Conservation (phyloP, 2,888 invertebrate species). For the Pseudoips prasinana region DNA sequence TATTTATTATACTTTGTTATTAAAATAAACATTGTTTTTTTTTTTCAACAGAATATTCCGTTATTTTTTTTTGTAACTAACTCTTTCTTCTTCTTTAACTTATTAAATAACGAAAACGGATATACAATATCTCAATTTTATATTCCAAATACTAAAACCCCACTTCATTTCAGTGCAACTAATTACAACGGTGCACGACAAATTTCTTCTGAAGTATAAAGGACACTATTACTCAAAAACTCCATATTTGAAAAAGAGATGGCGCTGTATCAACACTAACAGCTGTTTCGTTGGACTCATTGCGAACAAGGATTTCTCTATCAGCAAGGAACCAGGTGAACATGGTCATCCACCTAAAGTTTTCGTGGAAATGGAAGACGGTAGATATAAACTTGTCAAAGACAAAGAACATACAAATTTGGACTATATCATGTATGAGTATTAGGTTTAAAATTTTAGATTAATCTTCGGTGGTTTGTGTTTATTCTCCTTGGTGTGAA, state of each 20-base stretch:
- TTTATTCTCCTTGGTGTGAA: constrained; percentile 1
- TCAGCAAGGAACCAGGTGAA: constrained; percentile 40
- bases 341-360: constrained; percentile 47
- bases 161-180: constrained; percentile 37
- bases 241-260: constrained; percentile 45
- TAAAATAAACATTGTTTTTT: too few relatives aligned
- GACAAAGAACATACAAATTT: constrained; percentile 1
- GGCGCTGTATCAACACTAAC: constrained; percentile 58
- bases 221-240: constrained; percentile 52
- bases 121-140: too few relatives aligned
- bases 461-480: constrained; percentile 3
- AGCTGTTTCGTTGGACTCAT: constrained; percentile 42
- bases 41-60: too few relatives aligned
- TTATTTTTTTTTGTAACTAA: too few relatives aligned
- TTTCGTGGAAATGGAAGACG: constrained; percentile 34
- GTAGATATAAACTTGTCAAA: constrained; percentile 36
- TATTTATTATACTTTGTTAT: too few relatives aligned
- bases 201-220: constrained; percentile 48
- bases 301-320: constrained; percentile 39
- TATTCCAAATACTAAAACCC: too few relatives aligned
- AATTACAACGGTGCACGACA: constrained; percentile 46
- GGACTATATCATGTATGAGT: constrained; percentile 38
- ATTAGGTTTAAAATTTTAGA: constrained; percentile 10
- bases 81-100: too few relatives aligned
- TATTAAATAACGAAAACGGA: too few relatives aligned